These are phyloP conservation scores for Xiphorhynchus elegans DNA, from an alignment of 2,113 vertebrate species.

Conservation along the genomic window DNA sequence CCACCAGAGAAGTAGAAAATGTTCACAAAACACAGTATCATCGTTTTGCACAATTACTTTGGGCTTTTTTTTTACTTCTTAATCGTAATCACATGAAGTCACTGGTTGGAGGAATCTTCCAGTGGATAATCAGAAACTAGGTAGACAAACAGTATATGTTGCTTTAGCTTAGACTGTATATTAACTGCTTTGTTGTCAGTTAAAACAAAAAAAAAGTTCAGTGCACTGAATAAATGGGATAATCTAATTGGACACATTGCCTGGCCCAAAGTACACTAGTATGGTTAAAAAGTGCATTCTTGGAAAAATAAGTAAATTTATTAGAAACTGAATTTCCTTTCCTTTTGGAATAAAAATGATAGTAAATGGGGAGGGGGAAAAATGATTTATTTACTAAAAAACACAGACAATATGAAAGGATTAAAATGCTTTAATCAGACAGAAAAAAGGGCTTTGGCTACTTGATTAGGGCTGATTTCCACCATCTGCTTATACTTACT, in stretches of 20 bases:
- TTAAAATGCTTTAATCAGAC: slow-evolving; percentile 89
- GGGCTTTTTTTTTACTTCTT: not conserved
- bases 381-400: slow-evolving; percentile 79
- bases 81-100: not conserved
- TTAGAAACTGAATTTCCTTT: slow-evolving; percentile 58
- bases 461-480: slow-evolving; percentile 93
- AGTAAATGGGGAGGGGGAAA: slow-evolving; percentile 45
- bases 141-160: slow-evolving; percentile 39
- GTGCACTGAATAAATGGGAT: slow-evolving; percentile 26
- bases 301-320: not conserved
- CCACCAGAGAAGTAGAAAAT: not conserved
- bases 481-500: slow-evolving; percentile 95
- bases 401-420: slow-evolving; percentile 83
- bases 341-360: slow-evolving; percentile 50
- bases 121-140: slow-evolving; percentile 23
- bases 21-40: not conserved
- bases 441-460: slow-evolving; percentile 84
- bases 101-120: slow-evolving; percentile 2
- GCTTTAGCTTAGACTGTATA: slow-evolving; percentile 15
- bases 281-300: slow-evolving; percentile 48
- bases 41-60: not conserved
- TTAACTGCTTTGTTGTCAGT: slow-evolving; percentile 40
- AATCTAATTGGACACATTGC: slow-evolving; percentile 46
- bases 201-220: not conserved
- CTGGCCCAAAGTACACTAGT: slow-evolving; percentile 19